phyloP scores from a whole-genome alignment of 1,140 invertebrate genomes.

The Triops cancriformis region DNA sequence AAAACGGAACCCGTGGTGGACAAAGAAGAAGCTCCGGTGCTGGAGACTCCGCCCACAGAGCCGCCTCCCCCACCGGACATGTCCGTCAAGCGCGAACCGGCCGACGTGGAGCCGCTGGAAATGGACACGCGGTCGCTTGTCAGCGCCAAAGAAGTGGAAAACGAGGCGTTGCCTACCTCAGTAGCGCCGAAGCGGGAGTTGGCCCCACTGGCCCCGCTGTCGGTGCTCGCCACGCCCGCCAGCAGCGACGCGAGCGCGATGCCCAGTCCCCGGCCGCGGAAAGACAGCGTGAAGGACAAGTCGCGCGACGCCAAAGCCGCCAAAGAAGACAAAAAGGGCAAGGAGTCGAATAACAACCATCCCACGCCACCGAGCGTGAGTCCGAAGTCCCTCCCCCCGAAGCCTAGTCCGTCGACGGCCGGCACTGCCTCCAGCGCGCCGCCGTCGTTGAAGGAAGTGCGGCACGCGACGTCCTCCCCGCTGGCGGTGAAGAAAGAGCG shows the following conservation, averaged over 20 bases:
- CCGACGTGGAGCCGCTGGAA: background rate
- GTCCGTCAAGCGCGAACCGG: background rate
- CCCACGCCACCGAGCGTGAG: background rate
- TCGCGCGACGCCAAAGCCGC: background rate
- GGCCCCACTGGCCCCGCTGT: background rate
- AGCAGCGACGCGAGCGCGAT: background rate
- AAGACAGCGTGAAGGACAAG: background rate
- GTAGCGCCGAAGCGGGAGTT: background rate
- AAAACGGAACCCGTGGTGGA: conserved; percentile 13
- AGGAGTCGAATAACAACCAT: background rate
- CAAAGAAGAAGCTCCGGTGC: background rate
- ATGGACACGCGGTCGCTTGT: background rate
- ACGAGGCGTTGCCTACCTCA: background rate
- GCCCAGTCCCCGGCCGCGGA: background rate
- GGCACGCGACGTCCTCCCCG: background rate
- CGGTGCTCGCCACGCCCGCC: background rate
- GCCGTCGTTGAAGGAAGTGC: background rate
- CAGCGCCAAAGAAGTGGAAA: background rate
- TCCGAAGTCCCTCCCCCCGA: background rate
- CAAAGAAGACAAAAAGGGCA: background rate
- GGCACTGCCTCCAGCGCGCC: background rate
- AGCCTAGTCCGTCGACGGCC: background rate
- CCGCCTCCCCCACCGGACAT: background rate
- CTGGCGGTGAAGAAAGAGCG: conserved; percentile 20
- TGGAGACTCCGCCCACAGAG: background rate